These are phyloP conservation scores for Helicoverpa armigera DNA, from an alignment of 1,140 invertebrate species.

Conservation along the genomic window DNA sequence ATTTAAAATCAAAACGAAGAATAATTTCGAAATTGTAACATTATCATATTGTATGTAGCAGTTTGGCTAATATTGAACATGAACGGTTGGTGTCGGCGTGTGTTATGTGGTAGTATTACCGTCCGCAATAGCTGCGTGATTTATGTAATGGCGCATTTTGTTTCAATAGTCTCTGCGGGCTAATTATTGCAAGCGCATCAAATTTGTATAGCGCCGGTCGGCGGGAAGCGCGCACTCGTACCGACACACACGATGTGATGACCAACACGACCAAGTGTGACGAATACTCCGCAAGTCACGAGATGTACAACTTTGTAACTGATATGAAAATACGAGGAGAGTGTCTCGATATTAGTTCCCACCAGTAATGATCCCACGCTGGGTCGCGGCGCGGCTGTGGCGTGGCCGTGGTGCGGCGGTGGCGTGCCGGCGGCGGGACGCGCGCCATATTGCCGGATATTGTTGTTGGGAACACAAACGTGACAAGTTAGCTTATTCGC, in stretches of 20 bases:
- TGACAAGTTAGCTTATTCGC: conserved; percentile 6
- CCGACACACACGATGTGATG: too few species aligned
- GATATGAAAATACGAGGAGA: too few species aligned
- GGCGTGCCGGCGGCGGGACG: background rate
- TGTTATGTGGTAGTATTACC: background rate
- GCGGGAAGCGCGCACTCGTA: too few species aligned
- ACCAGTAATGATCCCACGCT: background rate
- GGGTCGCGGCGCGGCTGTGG: background rate
- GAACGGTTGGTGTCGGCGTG: background rate
- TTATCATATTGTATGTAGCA: too few species aligned
- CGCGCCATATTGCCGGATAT: background rate
- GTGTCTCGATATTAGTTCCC: background rate
- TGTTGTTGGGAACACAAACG: conserved; percentile 13
- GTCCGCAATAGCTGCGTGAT: background rate
- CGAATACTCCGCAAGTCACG: too few species aligned
- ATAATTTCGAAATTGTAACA: too few species aligned
- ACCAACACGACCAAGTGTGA: too few species aligned
- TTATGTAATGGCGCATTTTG: background rate
- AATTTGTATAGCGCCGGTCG: background rate
- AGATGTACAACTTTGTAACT: too few species aligned
- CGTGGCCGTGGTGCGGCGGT: background rate
- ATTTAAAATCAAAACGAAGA: too few species aligned
- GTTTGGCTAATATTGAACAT: background rate
- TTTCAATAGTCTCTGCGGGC: background rate
- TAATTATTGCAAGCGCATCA: background rate